phyloP scores from a whole-genome alignment of 2,113 vertebrate species.

The Pogonocichla stellata region DNA sequence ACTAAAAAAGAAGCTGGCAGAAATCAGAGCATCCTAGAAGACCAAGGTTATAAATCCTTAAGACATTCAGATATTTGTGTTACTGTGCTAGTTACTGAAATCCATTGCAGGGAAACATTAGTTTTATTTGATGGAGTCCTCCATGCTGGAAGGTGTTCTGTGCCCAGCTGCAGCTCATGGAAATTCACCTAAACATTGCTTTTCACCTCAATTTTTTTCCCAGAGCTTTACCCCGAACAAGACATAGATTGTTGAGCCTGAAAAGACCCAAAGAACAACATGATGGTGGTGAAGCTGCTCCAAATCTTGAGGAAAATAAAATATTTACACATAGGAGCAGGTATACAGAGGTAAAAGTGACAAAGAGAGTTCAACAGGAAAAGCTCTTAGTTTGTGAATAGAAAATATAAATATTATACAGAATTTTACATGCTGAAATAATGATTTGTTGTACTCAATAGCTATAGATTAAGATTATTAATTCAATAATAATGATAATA shows the following conservation, averaged over 20 bases:
- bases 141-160: background rate
- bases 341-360: background rate
- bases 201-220: fast-evolving
- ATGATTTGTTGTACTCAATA: background rate
- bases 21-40: background rate
- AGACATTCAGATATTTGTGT: background rate
- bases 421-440: background rate
- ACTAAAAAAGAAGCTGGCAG: background rate
- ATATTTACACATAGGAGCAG: background rate
- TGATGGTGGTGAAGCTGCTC: background rate
- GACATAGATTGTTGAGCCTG: background rate
- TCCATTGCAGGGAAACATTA: background rate
- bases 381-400: background rate
- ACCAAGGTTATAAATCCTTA: background rate
- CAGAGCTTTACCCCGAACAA: background rate
- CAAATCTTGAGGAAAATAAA: background rate
- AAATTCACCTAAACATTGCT: background rate
- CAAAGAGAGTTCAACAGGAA: background rate
- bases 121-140: background rate
- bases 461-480: background rate
- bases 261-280: background rate
- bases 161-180: background rate
- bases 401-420: background rate
- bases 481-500: background rate
- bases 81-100: background rate